phyloP scores from a whole-genome alignment of 2,797 vertebrate species.

The Etheostoma perlongum region DNA sequence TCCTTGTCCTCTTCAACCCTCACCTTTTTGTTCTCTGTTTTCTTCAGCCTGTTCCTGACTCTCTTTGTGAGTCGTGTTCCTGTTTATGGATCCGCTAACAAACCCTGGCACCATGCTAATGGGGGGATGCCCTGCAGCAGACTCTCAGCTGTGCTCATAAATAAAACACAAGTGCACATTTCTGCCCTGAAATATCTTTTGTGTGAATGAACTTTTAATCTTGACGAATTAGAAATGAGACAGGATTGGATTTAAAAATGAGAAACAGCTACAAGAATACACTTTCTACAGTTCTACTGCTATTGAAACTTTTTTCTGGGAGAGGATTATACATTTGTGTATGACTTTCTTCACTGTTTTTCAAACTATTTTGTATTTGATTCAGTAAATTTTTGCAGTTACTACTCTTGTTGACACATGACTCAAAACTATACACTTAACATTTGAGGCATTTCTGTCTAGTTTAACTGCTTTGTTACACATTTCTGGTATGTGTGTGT shows the following conservation, averaged over 20 bases:
- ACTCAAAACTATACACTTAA: background rate
- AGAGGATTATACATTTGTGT: background rate
- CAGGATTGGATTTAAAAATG: constrained; percentile 29
- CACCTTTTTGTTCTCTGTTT: constrained; percentile 25
- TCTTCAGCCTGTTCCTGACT: constrained; percentile 18
- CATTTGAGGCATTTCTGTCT: too few relatives aligned
- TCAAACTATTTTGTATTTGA: background rate
- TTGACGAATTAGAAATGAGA: constrained; percentile 50
- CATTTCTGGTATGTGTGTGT: background rate
- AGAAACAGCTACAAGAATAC: constrained; percentile 25
- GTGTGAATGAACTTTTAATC: constrained; percentile 65
- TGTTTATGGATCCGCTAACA: constrained; percentile 42
- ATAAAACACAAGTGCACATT: constrained; percentile 71
- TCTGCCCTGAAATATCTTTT: constrained; percentile 49
- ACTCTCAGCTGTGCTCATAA: constrained; percentile 74
- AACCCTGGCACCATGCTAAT: constrained; percentile 58
- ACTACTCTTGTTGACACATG: background rate
- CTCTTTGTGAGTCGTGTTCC: background rate
- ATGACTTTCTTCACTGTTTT: background rate
- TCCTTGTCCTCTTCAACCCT: constrained; percentile 41
- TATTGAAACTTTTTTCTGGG: background rate
- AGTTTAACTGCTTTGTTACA: too few relatives aligned
- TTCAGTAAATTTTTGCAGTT: background rate
- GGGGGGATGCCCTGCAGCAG: constrained; percentile 70
- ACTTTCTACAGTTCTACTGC: background rate